phyloP scores from a whole-genome alignment of 2,888 invertebrate genomes.

The Lissonota sp. region DNA sequence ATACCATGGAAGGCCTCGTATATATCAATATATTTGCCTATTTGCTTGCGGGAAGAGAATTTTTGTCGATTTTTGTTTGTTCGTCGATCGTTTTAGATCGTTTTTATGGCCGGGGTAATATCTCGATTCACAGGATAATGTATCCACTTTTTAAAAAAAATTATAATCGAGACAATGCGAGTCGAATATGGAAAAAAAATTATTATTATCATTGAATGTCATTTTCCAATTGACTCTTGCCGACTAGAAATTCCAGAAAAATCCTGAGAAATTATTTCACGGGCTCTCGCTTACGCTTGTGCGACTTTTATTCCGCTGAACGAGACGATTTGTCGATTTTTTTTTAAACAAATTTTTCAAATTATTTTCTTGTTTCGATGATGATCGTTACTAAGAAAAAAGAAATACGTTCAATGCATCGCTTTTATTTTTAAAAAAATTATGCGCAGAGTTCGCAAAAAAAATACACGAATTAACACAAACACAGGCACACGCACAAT shows the following conservation, averaged over 20 bases:
- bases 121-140: conserved; percentile 3
- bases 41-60: conserved; percentile 40
- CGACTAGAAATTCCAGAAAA: not conserved
- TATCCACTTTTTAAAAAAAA: not conserved
- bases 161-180: not conserved
- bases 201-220: not conserved
- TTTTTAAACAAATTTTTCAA: not conserved
- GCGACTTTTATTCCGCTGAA: not conserved
- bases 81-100: conserved; percentile 44
- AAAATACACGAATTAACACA: not conserved
- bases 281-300: not conserved
- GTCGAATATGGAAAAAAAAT: not conserved
- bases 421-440: not conserved
- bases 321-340: not conserved
- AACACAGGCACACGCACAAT: not conserved
- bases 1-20: not conserved
- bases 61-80: conserved; percentile 35
- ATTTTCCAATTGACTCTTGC: not conserved
- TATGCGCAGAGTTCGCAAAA: not conserved
- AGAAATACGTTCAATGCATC: not conserved
- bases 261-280: not conserved
- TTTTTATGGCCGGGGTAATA: conserved; percentile 36
- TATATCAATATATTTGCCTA: conserved; percentile 41
- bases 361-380: not conserved
- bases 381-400: not conserved